Evolutionary conservation across 92 coral and sea anemone genomes (phyloP), one percentile per base, ranked within the genome.

Genomic region (Palythoa caribaeorum): DNA sequence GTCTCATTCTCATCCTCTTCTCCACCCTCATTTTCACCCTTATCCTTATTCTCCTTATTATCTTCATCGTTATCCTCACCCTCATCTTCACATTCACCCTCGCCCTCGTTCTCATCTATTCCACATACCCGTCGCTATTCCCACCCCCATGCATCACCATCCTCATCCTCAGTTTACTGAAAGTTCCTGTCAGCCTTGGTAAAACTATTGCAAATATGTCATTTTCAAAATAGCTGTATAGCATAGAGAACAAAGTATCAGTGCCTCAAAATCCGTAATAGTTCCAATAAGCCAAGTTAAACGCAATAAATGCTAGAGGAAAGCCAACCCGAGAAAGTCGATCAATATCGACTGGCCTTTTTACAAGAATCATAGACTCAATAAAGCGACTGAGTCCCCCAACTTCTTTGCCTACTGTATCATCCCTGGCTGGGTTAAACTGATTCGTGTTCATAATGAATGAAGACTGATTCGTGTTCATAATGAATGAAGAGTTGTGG

Each of bases 241-340:
- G 1, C 75, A 70, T 17, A 16, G 5, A 73, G 5, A 73, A 17
- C 76, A 35, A 71, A 14, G 51, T 13, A 37, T 12, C 38, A 2
- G 11, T 17, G 11, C 11, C 10, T 80, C 74, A 80, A 80, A 80
- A 1, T 6, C 90, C 94, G 78, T 92, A 93, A 28, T 90, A 91
- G 66, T 92, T 92, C 99, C 99, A 96, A 70, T 96, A 96, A 75
- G 94, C 86, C 35, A 93, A 90, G 60, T 96, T 96, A 62, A 96
- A 96, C 21, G 90, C 95, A 40, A 96, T 75, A 87, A 96, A 96
- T 36, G 95, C 84, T 70, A 96, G 60, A 12, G 98, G 98, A 47
- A 95, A 96, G 14, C 96, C 95, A 52, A 95, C 76, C 16, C 99
- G 95, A 74, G 99, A 96, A 39, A 92, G 63, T 47, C 57, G 94